Evolutionary conservation across 2,113 vertebrate species (phyloP), one percentile per base, ranked within the genome.

Genomic region (Gadus macrocephalus): DNA sequence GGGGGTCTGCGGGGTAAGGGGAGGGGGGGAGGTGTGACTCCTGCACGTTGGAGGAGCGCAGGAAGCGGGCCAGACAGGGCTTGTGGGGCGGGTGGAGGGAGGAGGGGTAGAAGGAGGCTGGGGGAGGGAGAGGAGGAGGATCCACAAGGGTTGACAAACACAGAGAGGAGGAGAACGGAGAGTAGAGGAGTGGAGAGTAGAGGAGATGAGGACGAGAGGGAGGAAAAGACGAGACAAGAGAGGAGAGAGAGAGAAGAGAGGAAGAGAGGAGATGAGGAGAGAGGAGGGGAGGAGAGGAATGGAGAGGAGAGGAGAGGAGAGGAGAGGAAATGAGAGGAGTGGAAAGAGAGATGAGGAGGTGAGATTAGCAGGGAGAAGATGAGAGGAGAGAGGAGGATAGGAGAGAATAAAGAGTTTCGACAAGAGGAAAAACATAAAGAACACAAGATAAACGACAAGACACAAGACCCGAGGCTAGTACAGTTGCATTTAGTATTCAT

Each of bases 1-100:
- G 87, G 63, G 78, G 75, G n/a, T 88, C 84, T 20, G 71, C 72
- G 15, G 76, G 70, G 73, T 78, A 89, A 60, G 83, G 73, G 77
- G 94, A 88, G 85, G 94, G 94, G 9, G 95, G 94, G 79, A 96
- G 92, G 59, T 94, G 92, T 75, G 94, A 94, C 59, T 97, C 95
- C 66, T 94, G 89, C 84, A 96, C 91, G 1, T 95, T 94, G 85
- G 81, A 92, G 80, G 96, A 95, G 80, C 95, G 93, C 78, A 95
- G 93, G 86, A 96, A 96, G 66, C 94, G 95, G 84, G 94, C 91
- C 90, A 94, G 92, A 82, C 95, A 97, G 20, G 92, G 90, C 74
- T 94, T 95, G 86, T 95, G 93, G 83, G 93, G 91, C 78, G 93
- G 92, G 82, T 94, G 93, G 76, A 95, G 91, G 62, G 93, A 81